Conservation (phyloP, 2,797 vertebrate genomes). For the Takifugu rubripes region DNA sequence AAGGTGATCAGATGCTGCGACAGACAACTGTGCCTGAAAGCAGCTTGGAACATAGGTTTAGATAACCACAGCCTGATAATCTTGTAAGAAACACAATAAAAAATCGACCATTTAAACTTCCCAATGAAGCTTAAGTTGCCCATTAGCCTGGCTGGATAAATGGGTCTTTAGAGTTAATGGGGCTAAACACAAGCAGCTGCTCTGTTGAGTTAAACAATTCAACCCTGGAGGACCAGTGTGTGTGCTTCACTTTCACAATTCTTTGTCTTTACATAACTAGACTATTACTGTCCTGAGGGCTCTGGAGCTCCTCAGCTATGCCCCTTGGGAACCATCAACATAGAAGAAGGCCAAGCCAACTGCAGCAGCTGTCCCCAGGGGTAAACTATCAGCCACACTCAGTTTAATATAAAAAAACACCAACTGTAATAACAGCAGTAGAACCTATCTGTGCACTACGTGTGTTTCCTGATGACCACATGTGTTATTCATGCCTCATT, state of each 20-base stretch:
- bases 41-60: too few relatives aligned
- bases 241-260: constrained; percentile 38
- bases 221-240: constrained; percentile 24
- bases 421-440: too few relatives aligned
- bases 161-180: constrained; percentile 34
- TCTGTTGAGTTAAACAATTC: constrained; percentile 42
- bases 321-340: constrained; percentile 81
- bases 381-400: constrained; percentile 65
- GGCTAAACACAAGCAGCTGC: constrained; percentile 40
- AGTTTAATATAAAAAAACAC: background rate
- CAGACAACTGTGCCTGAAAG: background rate
- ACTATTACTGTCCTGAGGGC: constrained; percentile 85
- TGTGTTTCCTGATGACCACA: background rate
- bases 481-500: background rate
- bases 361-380: constrained; percentile 84
- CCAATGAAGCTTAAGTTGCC: constrained; percentile 12
- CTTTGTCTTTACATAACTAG: constrained; percentile 65
- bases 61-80: too few relatives aligned
- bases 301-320: constrained; percentile 78
- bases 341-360: constrained; percentile 67
- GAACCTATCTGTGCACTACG: background rate
- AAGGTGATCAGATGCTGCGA: constrained; percentile 66
- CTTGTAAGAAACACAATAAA: too few relatives aligned
- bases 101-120: too few relatives aligned
- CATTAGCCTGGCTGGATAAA: constrained; percentile 40